These are phyloP conservation scores for Dermolepida albohirtum DNA, from an alignment of 2,888 invertebrate species.

Conservation along the genomic window DNA sequence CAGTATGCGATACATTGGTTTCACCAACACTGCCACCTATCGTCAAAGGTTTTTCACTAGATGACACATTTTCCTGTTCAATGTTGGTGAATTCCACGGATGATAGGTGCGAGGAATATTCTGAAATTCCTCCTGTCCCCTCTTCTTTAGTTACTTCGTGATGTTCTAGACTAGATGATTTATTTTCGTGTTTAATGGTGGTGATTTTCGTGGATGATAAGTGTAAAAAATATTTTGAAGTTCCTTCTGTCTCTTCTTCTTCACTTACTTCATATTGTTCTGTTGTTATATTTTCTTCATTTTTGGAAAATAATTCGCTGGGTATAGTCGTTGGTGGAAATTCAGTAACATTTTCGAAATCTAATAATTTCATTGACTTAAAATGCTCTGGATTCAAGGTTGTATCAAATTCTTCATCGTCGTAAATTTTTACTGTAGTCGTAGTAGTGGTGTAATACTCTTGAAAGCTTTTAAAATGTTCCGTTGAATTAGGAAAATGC, in stretches of 20 bases:
- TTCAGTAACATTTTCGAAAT: slow-evolving; percentile 51
- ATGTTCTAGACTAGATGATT: no score
- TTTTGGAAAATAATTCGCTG: not conserved
- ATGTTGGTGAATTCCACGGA: not conserved
- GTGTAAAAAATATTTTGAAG: not conserved
- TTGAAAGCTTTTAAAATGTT: slow-evolving; percentile 45
- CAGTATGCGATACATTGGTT: no score
- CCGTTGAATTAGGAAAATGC: slow-evolving; percentile 49
- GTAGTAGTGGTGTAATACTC: slow-evolving; percentile 47
- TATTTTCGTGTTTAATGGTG: no score
- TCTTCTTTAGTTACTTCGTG: slow-evolving; percentile 18
- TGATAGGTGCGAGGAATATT: not conserved
- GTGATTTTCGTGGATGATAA: no score
- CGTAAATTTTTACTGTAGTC: slow-evolving; percentile 21
- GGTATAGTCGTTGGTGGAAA: slow-evolving; percentile 43
- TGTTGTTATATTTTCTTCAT: not conserved
- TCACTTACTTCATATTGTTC: not conserved
- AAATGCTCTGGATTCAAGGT: slow-evolving; percentile 47
- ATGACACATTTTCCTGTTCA: not conserved
- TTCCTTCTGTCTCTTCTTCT: not conserved
- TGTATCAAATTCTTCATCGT: slow-evolving; percentile 47
- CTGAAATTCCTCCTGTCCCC: not conserved
- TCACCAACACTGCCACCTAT: no score
- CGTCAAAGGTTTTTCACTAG: not conserved
- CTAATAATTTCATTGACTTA: slow-evolving; percentile 48